Percentiles rank a stretch among this genome's conserved stretches.
These are phyloP conservation scores for Morbakka virulenta DNA, from an alignment of 30 jellyfish, hydroid and myxozoan genomes.

Conservation along the genomic window DNA sequence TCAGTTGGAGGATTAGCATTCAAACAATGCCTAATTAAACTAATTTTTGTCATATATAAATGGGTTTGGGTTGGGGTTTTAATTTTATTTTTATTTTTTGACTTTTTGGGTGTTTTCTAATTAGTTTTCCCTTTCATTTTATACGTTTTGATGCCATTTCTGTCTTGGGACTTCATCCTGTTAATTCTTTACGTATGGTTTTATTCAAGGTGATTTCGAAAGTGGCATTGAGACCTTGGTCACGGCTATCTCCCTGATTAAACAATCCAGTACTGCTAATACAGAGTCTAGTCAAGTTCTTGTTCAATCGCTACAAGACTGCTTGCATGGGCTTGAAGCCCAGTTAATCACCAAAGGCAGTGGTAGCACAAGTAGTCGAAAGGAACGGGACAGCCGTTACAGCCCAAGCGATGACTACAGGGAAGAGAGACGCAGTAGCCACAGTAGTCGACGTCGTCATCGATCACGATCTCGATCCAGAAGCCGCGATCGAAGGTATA, in stretches of 20 bases:
- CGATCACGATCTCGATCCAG: constrained; percentile 91
- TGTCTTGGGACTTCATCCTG: too few relatives aligned
- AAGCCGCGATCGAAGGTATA: constrained; percentile 79
- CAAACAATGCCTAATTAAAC: too few relatives aligned
- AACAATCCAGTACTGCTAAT: constrained; percentile 92
- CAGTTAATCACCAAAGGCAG: constrained; percentile 88
- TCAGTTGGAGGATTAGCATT: too few relatives aligned
- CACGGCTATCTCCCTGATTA: constrained; percentile 92
- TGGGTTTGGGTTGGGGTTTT: too few relatives aligned
- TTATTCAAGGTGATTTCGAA: constrained; percentile 96
- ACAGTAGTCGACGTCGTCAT: constrained; percentile 78
- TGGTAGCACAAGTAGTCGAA: constrained; percentile 65
- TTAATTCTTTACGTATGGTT: too few relatives aligned
- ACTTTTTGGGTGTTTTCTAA: too few relatives aligned
- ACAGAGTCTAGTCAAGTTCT: constrained; percentile 93
- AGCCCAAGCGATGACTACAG: constrained; percentile 72
- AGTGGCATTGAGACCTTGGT: constrained; percentile 97
- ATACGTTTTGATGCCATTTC: too few relatives aligned
- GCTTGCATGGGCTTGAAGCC: constrained; percentile 97
- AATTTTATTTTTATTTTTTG: too few relatives aligned
- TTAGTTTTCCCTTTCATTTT: too few relatives aligned
- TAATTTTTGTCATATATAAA: too few relatives aligned
- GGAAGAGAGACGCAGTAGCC: constrained; percentile 64
- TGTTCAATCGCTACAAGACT: constrained; percentile 94
- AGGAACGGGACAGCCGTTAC: constrained; percentile 59